phyloP scores from a whole-genome alignment of 2,888 invertebrate species.

The Arrhopalites spinosus region DNA sequence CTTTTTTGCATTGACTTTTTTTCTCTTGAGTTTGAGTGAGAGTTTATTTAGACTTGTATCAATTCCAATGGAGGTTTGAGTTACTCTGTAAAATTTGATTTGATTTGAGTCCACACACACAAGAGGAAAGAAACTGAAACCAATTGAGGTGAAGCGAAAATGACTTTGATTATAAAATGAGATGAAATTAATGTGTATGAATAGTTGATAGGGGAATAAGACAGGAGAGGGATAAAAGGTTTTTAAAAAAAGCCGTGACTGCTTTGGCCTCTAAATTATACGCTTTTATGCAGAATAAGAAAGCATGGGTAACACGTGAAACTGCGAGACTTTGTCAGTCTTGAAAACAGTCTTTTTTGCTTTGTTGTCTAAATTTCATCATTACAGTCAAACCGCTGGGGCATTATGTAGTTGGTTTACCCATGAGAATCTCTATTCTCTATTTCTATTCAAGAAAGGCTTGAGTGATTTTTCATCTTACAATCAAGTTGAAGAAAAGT shows the following conservation, averaged over 20 bases:
- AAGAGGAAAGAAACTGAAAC: conserved; percentile 21
- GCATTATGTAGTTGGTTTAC: conserved; percentile 1
- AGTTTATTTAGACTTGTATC: neutral
- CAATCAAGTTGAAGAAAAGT: neutral
- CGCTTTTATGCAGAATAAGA: conserved; percentile 13
- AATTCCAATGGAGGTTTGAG: neutral
- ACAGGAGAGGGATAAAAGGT: neutral
- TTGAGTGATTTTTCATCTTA: neutral
- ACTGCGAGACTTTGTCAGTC: neutral
- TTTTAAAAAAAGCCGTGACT: conserved; percentile 36
- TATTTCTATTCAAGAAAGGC: neutral
- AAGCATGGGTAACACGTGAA: neutral
- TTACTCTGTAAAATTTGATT: neutral
- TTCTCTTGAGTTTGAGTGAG: neutral
- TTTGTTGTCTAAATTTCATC: neutral
- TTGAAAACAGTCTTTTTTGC: neutral
- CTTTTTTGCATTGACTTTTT: too few relatives aligned
- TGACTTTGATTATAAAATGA: conserved; percentile 4
- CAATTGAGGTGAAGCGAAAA: conserved; percentile 23
- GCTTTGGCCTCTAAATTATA: conserved; percentile 35
- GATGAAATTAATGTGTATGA: neutral
- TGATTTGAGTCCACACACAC: neutral
- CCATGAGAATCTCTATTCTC: conserved; percentile 6
- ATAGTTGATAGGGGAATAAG: neutral
- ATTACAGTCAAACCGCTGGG: neutral